Conservation (phyloP, 2,888 invertebrate species). For the Prenolepis imparis region DNA sequence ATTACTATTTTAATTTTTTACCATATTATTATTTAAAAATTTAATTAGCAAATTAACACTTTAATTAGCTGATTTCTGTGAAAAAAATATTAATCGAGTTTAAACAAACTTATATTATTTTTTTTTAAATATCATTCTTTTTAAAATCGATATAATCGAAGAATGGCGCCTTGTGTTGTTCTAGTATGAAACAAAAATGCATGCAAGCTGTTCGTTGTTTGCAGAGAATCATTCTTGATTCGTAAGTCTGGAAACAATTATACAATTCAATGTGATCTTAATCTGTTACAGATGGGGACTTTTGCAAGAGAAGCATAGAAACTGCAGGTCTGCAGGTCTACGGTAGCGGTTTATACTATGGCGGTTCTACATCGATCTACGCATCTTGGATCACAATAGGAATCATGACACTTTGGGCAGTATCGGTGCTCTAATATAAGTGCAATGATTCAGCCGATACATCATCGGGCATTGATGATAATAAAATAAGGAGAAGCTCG, state of each 20-base stretch:
- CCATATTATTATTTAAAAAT: too few species aligned
- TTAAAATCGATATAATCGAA: too few species aligned
- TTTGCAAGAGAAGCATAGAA: constrained; percentile 95
- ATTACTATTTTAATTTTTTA: too few species aligned
- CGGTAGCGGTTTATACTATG: constrained; percentile 92
- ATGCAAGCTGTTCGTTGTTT: neutral
- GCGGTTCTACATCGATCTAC: constrained; percentile 80
- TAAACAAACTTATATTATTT: too few species aligned
- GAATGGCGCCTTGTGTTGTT: too few species aligned
- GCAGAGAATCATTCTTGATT: neutral
- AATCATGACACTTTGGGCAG: constrained; percentile 35
- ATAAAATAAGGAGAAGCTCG: constrained; percentile 17
- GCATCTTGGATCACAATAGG: constrained; percentile 44
- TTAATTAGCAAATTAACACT: too few species aligned
- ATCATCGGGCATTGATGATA: neutral
- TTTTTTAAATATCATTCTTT: too few species aligned
- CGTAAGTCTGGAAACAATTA: neutral
- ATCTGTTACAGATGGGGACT: constrained; percentile 90
- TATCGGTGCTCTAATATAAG: constrained; percentile 51
- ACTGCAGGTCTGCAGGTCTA: constrained; percentile 95
- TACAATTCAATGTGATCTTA: constrained; percentile 19
- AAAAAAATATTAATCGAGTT: too few species aligned
- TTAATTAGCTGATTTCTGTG: too few species aligned
- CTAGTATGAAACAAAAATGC: neutral
- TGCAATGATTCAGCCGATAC: neutral